Percentiles rank a stretch among this genome's conserved stretches.
Evolutionary conservation across 2,797 vertebrate species (phyloP).

Genomic region (Aulostomus chinensis): DNA sequence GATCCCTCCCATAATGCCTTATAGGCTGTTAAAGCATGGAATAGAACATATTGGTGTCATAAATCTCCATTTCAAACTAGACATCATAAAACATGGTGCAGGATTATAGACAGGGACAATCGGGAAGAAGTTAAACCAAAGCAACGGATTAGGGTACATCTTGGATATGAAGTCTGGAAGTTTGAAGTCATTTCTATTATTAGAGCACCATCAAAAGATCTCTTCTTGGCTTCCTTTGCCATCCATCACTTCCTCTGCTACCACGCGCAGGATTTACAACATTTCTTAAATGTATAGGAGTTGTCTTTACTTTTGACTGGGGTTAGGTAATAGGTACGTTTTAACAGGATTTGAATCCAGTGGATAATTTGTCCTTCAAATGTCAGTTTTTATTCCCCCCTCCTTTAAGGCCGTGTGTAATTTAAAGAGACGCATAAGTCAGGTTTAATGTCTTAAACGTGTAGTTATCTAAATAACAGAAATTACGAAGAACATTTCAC

Average conservation of each 20-base stretch:
- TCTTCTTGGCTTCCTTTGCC: conserved; percentile 38
- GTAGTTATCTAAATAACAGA: background rate
- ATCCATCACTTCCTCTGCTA: conserved; percentile 45
- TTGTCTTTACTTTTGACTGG: conserved; percentile 28
- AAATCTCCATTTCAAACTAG: conserved; percentile 81
- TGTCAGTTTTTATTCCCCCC: background rate
- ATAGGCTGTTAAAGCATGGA: conserved; percentile 81
- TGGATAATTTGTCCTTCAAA: conserved; percentile 28
- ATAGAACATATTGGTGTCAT: conserved; percentile 83
- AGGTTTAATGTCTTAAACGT: background rate
- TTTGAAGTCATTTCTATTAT: conserved; percentile 64
- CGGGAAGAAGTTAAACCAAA: conserved; percentile 65
- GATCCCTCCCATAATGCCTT: conserved; percentile 73
- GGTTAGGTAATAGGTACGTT: conserved; percentile 13
- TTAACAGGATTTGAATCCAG: conserved; percentile 35
- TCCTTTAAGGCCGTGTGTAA: background rate
- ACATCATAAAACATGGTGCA: conserved; percentile 63
- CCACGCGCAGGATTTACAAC: conserved; percentile 33
- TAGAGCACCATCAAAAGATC: conserved; percentile 52
- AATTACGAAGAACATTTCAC: conserved; percentile 3
- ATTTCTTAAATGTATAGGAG: conserved; percentile 17
- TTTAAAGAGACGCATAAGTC: background rate
- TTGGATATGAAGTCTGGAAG: conserved; percentile 46
- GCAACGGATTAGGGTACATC: conserved; percentile 50
- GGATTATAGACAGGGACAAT: conserved; percentile 67